Evolutionary conservation across 2,113 vertebrate genomes (phyloP).

Genomic region (Charadrius vociferus): DNA sequence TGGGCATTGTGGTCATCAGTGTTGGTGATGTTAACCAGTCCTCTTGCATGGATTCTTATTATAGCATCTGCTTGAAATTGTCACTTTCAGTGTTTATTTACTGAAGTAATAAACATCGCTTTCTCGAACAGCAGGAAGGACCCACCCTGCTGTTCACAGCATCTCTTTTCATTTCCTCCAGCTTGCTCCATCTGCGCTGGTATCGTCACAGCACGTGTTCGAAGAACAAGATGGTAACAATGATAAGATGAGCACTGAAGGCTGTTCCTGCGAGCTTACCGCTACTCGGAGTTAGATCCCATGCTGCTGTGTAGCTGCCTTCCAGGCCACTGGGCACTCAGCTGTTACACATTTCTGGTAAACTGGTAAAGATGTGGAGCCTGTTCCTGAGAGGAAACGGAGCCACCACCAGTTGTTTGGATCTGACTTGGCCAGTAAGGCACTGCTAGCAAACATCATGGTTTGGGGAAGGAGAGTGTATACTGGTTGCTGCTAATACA

Average conservation of each 20-base stretch:
- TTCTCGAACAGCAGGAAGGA: neutral
- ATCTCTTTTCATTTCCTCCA: neutral
- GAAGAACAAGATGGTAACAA: neutral
- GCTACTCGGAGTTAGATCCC: fast-evolving
- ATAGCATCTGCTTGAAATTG: neutral
- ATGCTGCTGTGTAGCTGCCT: neutral
- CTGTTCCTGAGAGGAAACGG: fast-evolving
- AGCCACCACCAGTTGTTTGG: neutral
- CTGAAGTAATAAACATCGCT: neutral
- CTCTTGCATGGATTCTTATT: neutral
- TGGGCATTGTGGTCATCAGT: neutral
- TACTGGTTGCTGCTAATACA: neutral
- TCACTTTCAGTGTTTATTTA: neutral
- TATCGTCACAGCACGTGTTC: neutral
- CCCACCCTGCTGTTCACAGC: neutral
- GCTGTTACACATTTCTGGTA: fast-evolving
- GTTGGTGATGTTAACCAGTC: neutral
- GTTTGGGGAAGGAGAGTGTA: neutral
- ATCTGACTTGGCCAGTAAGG: neutral
- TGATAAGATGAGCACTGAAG: neutral
- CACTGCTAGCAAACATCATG: neutral
- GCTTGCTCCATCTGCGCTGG: neutral
- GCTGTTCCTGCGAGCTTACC: neutral
- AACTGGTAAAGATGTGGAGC: neutral
- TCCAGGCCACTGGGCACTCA: fast-evolving